These are phyloP conservation scores for Miniopterus natalensis DNA, from an alignment of 2,113 vertebrate genomes.

Conservation along the genomic window DNA sequence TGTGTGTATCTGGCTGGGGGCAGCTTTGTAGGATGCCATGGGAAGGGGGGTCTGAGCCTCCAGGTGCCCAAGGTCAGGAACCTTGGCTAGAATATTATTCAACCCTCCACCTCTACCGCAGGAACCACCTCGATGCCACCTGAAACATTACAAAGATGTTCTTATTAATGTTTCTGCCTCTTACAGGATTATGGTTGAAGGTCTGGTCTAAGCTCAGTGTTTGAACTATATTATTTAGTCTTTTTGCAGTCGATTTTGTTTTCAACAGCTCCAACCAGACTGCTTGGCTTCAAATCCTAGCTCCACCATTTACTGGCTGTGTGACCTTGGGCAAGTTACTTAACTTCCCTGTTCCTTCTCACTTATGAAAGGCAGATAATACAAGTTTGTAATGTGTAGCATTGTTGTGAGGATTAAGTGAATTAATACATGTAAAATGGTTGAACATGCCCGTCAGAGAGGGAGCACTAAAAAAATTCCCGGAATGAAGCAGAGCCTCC, in stretches of 20 bases:
- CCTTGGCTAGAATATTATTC: neutral
- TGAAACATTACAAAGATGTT: neutral
- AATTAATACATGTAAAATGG: neutral
- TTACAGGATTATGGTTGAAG: neutral
- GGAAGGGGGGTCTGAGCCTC: neutral
- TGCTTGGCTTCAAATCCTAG: neutral
- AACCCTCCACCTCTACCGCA: neutral
- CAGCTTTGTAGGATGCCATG: neutral
- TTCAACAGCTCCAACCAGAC: neutral
- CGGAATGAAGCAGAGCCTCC: neutral
- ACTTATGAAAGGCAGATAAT: neutral
- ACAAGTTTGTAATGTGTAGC: neutral
- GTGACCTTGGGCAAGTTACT: neutral
- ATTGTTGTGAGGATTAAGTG: neutral
- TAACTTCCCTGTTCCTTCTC: conserved; percentile 10
- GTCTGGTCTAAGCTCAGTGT: neutral
- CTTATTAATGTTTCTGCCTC: neutral
- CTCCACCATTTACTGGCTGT: neutral
- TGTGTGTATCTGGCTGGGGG: neutral
- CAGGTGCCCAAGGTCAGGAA: neutral
- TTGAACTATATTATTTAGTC: neutral
- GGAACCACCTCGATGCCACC: neutral
- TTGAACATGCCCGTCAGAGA: neutral
- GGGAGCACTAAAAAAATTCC: neutral
- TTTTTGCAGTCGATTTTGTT: neutral